Base-by-base conservation (phyloP, 2,888 invertebrate genomes). In the Amorpha juglandis region DNA sequence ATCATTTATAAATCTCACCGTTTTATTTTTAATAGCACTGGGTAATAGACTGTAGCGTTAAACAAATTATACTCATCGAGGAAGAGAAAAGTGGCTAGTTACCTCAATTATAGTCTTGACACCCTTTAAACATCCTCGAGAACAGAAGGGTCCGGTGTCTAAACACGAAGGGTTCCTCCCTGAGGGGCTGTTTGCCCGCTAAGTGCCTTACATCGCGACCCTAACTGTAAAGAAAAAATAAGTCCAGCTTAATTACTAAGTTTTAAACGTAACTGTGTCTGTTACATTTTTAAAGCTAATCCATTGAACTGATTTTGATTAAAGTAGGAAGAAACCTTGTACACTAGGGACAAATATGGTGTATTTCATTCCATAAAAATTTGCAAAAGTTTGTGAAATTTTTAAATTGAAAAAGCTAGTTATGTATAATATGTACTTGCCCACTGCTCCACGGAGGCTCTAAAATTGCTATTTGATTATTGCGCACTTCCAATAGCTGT, bases 1-100 rank as follows among this genome's bases (percentile, higher is more conserved):
- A n/a, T n/a, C n/a, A n/a, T n/a, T 38, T 16, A 48, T 6, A 50
- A 50, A 16, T 50, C 19, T 19, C 8, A 4, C 19, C 11, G 2
- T 58, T 12, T 58, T 19, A 19, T 58, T 42, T 38, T 42, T 19
- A 12, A 58, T 19, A 19, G 9, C 12, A 8, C 33, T 38, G 55
- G 42, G 1, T 19, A 38, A 7, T 19, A 42, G 38, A n/a, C 35
- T 55, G 16, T 35, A 16, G 55, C 55, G 38, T 48, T 3, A 27
- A 27, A 27, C 55, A 55, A 58, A 58, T 58, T 58, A 42, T 42
- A 58, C 42, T 58, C 38, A 58, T 42, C 12, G 58, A 58, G 42
- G 19, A 58, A 58, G 12, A 42, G 58, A 12, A 58, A 58, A 58
- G 58, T 42, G 42, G 42, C 19, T 42, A 38, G 38, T 58, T 42